A percentile compares a stretch with the other conserved stretches of the same genome.
Conservation (phyloP, 2,113 vertebrate genomes). For the Pyxicephalus adspersus region DNA sequence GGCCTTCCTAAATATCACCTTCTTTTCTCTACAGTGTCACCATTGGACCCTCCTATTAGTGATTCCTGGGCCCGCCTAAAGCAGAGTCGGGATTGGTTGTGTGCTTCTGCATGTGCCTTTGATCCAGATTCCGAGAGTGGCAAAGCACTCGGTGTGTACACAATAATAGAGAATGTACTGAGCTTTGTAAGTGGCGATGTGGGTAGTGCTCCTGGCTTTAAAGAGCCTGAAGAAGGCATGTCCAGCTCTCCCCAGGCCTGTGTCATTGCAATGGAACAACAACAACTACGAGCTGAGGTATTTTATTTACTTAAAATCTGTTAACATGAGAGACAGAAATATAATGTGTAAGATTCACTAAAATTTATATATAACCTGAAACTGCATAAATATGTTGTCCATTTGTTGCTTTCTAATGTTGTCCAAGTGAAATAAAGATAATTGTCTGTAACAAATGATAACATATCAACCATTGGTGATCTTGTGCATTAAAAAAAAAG, state of each 20-base stretch:
- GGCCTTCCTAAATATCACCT: not conserved
- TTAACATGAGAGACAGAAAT: too few relatives aligned
- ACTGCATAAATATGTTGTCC: too few relatives aligned
- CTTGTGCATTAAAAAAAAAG: too few relatives aligned
- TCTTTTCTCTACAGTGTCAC: conserved; percentile 65
- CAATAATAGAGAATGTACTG: conserved; percentile 91
- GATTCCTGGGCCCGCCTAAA: conserved; percentile 90
- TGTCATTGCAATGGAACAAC: conserved; percentile 93
- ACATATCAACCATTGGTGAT: too few relatives aligned
- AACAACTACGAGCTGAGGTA: conserved; percentile 93
- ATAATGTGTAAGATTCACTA: too few relatives aligned
- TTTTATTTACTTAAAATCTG: not conserved
- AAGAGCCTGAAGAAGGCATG: conserved; percentile 93
- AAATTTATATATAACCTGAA: too few relatives aligned
- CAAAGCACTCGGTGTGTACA: conserved; percentile 83
- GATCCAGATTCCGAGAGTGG: conserved; percentile 88
- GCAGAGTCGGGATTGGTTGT: conserved; percentile 82
- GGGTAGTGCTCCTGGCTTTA: conserved; percentile 87
- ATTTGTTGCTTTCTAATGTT: too few relatives aligned
- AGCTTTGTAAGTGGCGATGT: conserved; percentile 94
- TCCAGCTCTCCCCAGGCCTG: conserved; percentile 92
- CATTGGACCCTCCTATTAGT: conserved; percentile 75
- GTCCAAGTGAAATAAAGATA: too few relatives aligned
- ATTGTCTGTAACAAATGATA: too few relatives aligned
- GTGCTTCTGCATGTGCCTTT: conserved; percentile 76